Evolutionary conservation across 2,113 vertebrate species (phyloP).

Genomic region (Protobothrops mucrosquamatus): DNA sequence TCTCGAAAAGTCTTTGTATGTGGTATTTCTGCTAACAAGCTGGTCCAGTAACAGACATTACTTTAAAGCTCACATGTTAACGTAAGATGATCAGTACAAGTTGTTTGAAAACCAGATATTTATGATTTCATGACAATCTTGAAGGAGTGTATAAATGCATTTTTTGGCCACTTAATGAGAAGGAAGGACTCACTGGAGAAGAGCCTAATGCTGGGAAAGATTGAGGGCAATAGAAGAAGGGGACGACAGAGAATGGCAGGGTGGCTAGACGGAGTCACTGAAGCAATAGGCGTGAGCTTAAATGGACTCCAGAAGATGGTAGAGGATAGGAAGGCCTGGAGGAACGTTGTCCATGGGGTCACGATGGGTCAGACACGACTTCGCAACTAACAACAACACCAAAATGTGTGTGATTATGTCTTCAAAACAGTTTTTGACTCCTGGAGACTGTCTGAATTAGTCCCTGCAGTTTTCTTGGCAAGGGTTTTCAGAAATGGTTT

Average conservation of each 20-base stretch:
- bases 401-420: background rate
- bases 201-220: too few relatives aligned
- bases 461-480: background rate
- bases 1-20: background rate
- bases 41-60: background rate
- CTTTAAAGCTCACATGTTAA: background rate
- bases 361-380: too few relatives aligned
- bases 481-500: background rate
- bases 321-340: too few relatives aligned
- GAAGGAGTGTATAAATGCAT: background rate
- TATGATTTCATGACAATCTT: background rate
- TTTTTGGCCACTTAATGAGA: background rate
- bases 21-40: background rate
- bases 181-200: too few relatives aligned
- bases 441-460: background rate
- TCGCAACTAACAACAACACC: too few relatives aligned
- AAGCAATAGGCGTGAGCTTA: too few relatives aligned
- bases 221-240: too few relatives aligned
- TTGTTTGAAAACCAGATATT: background rate
- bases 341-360: too few relatives aligned
- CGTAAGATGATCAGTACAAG: background rate
- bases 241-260: too few relatives aligned
- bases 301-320: too few relatives aligned
- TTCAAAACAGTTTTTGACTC: background rate
- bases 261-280: too few relatives aligned